phyloP scores from a whole-genome alignment of 53 echinoderm and acorn worm genomes.

The Henricia sp. region DNA sequence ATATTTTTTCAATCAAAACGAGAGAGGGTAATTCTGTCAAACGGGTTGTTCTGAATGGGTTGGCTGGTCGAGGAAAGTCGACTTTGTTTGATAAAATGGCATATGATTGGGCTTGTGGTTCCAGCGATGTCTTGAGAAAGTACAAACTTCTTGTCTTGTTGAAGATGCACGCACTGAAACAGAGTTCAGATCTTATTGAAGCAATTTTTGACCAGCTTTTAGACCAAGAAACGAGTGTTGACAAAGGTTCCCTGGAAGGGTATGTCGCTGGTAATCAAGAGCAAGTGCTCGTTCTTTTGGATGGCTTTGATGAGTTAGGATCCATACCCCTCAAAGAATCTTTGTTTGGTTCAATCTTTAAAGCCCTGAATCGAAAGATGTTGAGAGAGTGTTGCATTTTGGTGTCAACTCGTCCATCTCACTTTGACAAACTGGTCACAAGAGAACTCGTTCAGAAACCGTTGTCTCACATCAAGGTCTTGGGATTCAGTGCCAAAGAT shows the following conservation, averaged over 20 bases:
- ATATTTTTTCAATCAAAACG: neutral
- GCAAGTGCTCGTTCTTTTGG: conserved; percentile 18
- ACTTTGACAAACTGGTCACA: conserved; percentile 10
- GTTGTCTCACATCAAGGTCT: neutral
- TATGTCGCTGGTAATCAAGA: neutral
- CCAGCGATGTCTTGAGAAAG: neutral
- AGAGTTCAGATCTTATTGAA: conserved; percentile 4
- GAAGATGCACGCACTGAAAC: conserved; percentile 16
- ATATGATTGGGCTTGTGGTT: neutral
- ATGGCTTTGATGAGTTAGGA: conserved; percentile 41
- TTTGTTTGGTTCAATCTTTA: neutral
- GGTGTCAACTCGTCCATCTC: conserved; percentile 45
- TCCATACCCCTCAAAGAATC: neutral
- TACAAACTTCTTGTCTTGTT: conserved; percentile 37
- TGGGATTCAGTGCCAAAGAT: neutral
- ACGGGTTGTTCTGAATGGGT: neutral
- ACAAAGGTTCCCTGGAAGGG: neutral
- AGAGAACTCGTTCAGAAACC: neutral
- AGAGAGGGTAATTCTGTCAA: neutral
- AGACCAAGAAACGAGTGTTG: neutral
- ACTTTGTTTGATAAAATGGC: neutral
- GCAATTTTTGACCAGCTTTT: conserved; percentile 34
- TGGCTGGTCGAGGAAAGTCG: neutral
- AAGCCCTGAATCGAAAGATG: conserved; percentile 2
- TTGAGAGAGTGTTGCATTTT: neutral